Conservation (phyloP, 1,140 invertebrate species). For the Mamestra configurata region DNA sequence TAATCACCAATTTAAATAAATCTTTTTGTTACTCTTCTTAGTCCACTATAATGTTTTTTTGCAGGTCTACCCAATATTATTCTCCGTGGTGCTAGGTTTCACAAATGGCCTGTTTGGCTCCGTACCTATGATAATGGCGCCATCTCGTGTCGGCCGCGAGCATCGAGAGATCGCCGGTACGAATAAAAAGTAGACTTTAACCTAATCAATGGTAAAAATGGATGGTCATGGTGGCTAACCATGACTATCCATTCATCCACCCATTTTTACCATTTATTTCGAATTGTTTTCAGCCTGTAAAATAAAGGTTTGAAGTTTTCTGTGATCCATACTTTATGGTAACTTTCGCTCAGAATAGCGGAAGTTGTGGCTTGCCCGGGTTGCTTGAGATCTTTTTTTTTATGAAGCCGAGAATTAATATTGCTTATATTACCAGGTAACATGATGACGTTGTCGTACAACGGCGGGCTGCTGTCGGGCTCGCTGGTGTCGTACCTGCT, state of each 20-base stretch:
- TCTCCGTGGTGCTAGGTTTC: constrained; percentile 93
- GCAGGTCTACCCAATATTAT: constrained; percentile 89
- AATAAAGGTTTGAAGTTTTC: no score
- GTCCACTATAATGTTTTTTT: constrained; percentile 46
- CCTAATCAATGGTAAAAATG: no score
- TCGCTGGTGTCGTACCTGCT: constrained; percentile 94
- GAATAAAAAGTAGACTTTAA: no score
- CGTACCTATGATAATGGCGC: constrained; percentile 96
- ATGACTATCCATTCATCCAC: no score
- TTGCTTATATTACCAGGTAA: constrained; percentile 89
- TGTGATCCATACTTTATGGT: no score
- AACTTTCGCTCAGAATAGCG: no score
- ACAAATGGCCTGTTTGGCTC: constrained; percentile 96
- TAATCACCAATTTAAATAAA: not conserved
- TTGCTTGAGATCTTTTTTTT: no score
- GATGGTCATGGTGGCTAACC: no score
- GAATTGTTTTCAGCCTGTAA: no score
- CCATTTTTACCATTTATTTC: no score
- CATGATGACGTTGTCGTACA: constrained; percentile 97
- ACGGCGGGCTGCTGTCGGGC: constrained; percentile 94
- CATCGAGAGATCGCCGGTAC: constrained; percentile 85
- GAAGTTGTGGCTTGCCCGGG: no score
- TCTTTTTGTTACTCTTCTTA: not conserved
- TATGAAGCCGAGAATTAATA: not conserved
- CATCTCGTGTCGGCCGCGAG: constrained; percentile 91